Percentiles rank a stretch among this genome's conserved stretches.
Evolutionary conservation across 2,888 invertebrate species (phyloP).

Genomic region (Microctonus brassicae): DNA sequence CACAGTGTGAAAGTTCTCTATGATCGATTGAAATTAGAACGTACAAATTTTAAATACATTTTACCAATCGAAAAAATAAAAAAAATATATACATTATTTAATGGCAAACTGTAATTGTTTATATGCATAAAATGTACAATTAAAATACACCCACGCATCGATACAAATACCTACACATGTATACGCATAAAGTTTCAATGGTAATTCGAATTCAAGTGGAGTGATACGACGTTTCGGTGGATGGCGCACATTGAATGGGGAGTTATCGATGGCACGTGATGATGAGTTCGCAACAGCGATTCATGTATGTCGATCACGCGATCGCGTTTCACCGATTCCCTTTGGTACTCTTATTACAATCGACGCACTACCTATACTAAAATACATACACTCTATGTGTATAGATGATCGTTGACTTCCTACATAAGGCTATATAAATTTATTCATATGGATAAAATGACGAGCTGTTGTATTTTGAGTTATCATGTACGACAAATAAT

Average conservation of each 20-base stretch:
- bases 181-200: not conserved
- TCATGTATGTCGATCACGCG: slow-evolving; percentile 25
- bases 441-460: not conserved
- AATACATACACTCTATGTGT: slow-evolving; percentile 6
- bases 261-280: slow-evolving; percentile 44
- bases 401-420: not conserved
- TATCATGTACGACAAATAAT: not conserved
- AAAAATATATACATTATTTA: too few species aligned
- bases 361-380: slow-evolving; percentile 26
- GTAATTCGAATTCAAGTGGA: slow-evolving; percentile 28
- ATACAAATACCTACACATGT: too few species aligned
- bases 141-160: too few species aligned
- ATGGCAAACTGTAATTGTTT: too few species aligned
- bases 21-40: too few species aligned
- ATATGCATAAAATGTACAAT: too few species aligned
- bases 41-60: too few species aligned
- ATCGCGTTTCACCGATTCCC: slow-evolving; percentile 29
- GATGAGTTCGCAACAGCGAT: slow-evolving; percentile 27
- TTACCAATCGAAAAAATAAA: too few species aligned
- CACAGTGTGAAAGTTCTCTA: too few species aligned
- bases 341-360: slow-evolving; percentile 44
- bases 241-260: slow-evolving; percentile 27
- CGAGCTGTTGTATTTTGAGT: not conserved
- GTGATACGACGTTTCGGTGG: not conserved
- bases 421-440: not conserved